A percentile compares a stretch with the other conserved stretches of the same genome.
These are phyloP conservation scores for Orcinus orca DNA, from an alignment of 2,113 vertebrate species.

Conservation along the genomic window DNA sequence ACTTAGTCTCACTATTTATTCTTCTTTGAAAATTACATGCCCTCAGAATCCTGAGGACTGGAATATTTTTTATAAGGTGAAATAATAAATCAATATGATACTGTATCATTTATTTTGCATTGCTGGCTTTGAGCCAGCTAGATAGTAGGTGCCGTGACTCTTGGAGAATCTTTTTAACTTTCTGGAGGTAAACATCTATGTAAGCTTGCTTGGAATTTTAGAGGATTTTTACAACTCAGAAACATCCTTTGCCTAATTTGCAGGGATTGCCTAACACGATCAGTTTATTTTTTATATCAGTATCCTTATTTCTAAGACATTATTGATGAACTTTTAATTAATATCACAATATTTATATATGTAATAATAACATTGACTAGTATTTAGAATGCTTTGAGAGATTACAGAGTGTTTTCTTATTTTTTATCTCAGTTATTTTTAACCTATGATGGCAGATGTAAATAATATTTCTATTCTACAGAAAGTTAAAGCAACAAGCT, in stretches of 20 bases:
- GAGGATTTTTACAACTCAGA: slow-evolving; percentile 16
- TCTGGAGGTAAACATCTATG: slow-evolving; percentile 27
- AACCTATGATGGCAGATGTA: neutral
- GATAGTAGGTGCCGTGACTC: slow-evolving; percentile 2
- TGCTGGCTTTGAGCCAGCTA: slow-evolving; percentile 53
- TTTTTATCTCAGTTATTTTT: slow-evolving; percentile 31
- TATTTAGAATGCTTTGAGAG: neutral
- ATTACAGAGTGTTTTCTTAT: neutral
- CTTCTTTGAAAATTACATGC: slow-evolving; percentile 53
- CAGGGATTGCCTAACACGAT: neutral
- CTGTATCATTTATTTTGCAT: slow-evolving; percentile 61
- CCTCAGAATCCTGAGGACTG: neutral
- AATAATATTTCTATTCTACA: neutral
- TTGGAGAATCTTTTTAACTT: slow-evolving; percentile 54
- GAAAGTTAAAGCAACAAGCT: neutral
- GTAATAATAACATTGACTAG: neutral
- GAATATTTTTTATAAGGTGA: slow-evolving; percentile 52
- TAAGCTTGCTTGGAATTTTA: slow-evolving; percentile 43
- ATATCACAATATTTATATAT: neutral
- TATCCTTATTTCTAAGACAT: neutral
- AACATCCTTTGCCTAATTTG: slow-evolving; percentile 33
- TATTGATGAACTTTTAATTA: neutral
- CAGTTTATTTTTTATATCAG: neutral
- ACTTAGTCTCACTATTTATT: slow-evolving; percentile 46
- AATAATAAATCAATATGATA: slow-evolving; percentile 66